Conservation (phyloP, 2,797 vertebrate genomes). For the Gorsachius magnificus region DNA sequence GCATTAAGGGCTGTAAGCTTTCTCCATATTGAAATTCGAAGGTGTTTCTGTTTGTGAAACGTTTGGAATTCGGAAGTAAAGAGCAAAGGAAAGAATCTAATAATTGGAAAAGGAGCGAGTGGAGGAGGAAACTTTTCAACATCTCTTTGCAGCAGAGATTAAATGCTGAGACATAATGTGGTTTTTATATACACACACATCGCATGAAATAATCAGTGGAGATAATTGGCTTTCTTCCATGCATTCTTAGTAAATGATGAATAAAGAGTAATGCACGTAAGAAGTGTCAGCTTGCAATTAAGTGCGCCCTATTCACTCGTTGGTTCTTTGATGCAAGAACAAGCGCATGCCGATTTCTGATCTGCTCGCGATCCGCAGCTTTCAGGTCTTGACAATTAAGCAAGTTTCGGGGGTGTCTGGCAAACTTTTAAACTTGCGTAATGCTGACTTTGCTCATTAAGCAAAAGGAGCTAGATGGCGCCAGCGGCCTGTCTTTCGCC, state of each 20-base stretch:
- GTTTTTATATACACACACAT: not conserved
- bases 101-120: not conserved
- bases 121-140: not conserved
- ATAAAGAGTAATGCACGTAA: not conserved
- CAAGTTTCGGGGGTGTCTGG: fast-evolving
- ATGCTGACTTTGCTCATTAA: fast-evolving
- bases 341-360: not conserved
- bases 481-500: not conserved
- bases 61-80: not conserved
- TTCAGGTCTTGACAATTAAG: not conserved
- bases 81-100: not conserved
- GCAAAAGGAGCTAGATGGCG: not conserved
- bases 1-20: not conserved
- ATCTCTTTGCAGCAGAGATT: not conserved
- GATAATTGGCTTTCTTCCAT: not conserved
- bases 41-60: not conserved
- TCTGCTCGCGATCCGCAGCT: not conserved
- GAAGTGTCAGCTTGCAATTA: not conserved
- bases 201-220: not conserved
- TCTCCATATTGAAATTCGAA: fast-evolving
- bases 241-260: not conserved
- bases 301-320: fast-evolving
- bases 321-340: not conserved
- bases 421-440: fast-evolving
- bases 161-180: not conserved